Base-by-base conservation (phyloP, 2,797 vertebrate species). In the Tolypeutes matacus region DNA sequence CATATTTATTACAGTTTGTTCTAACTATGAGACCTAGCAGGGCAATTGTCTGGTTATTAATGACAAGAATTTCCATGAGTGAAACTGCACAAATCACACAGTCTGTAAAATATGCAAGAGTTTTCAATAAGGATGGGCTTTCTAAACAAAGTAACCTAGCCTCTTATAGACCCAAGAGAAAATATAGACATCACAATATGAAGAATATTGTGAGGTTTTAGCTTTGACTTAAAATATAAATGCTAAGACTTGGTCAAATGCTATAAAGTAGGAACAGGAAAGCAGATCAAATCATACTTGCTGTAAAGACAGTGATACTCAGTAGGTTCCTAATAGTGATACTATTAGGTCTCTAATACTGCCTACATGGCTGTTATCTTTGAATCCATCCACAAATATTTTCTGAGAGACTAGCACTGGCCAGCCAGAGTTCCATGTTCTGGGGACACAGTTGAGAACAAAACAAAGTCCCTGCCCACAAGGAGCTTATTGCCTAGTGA, bases 1-100 rank as follows among this genome's bases (percentile, higher is more conserved):
- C 62, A 34, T 90, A 60, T 88, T 90, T 31, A 70, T 91, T 96
- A 78, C 3, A 27, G 73, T 87, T 92, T 81, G 69, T 20, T 91
- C 13, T 51, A 60, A 84, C 49, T 56, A 60, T 72, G 46, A 94
- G 17, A 36, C 6, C 39, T 72, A 90, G 81, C 65, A 65, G 65
- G 36, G 12, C 3, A 46, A 84, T 13, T 36, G 9, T 78, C 2
- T 85, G 20, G 29, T 46, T 65, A 90, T 39, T 78, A 95, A 89
- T 62, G n/a, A 84, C 25, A 81, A 82, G 3, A 67, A 83, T 94
- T 89, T 92, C 86, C 92, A 84, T 70, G 8, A 27, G 51, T 62
- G 15, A 0, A 65, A 90, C 64, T 60, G 0, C 17, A 65, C 15
- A 89, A 87, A 15, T 62, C 51, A 62, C 25, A 69, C 3, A 87